phyloP scores from a whole-genome alignment of 2,113 vertebrate species.

The Gallinago jamesoni region DNA sequence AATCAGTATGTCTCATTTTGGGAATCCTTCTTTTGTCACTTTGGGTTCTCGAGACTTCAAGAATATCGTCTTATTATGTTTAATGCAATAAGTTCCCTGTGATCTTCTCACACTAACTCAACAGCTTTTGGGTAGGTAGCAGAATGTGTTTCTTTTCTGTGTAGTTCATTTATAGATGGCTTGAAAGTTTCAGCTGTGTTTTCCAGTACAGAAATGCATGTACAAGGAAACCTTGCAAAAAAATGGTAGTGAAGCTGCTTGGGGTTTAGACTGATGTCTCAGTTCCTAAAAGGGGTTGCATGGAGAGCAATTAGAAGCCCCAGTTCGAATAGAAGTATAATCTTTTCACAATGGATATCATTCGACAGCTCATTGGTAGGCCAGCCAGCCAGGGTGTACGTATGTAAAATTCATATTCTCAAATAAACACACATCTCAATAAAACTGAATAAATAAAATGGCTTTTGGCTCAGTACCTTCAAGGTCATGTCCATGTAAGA shows the following conservation, averaged over 20 bases:
- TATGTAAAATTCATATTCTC: neutral
- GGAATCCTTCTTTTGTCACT: neutral
- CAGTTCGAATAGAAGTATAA: neutral
- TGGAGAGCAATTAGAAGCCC: neutral
- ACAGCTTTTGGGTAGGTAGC: neutral
- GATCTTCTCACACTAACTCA: neutral
- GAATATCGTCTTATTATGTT: neutral
- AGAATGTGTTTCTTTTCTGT: neutral
- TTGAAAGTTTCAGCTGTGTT: neutral
- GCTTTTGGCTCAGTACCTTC: neutral
- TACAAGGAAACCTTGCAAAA: neutral
- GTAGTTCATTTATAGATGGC: neutral
- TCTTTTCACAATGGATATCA: neutral
- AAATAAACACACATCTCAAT: neutral
- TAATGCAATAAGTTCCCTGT: neutral
- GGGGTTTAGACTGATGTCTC: neutral
- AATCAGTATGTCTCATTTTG: neutral
- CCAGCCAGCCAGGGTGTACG: neutral
- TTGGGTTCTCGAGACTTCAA: neutral
- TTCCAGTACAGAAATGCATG: neutral
- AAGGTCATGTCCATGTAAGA: neutral
- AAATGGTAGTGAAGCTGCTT: neutral
- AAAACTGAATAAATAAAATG: neutral
- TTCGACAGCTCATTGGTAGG: neutral
- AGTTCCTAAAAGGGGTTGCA: neutral